Evolutionary conservation across 2,888 invertebrate species (phyloP), one percentile per base, ranked within the genome.

Genomic region (Amorpha juglandis): DNA sequence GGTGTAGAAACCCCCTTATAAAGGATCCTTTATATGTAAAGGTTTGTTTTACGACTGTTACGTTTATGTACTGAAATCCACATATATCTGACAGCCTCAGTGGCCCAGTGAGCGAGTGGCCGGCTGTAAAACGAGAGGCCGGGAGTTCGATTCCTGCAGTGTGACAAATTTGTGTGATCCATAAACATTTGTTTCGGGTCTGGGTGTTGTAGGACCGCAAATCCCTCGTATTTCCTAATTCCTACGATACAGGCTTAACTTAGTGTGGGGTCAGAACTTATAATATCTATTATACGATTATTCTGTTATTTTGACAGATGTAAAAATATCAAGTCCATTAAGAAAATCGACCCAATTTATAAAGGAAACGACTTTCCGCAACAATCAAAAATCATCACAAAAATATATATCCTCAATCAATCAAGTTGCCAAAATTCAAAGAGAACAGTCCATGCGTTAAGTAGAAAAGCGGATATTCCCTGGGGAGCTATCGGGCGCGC

Each of bases 401-500:
- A 58, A 42, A 38, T 19, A 58, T 11, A 19, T 19, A 42, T 58
- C 58, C 58, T 42, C 58, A 58, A 58, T 38, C 38, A 38, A 12
- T 58, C 58, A 58, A 42, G 55, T 55, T 55, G 58, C 38, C 58
- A 42, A 58, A 53, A 42, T 19, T 58, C 58, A 58, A 58, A 58
- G 58, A 42, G 19, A 58, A 8, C 33, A 12, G 14, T 52, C 33
- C 55, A 38, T 58, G 14, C 55, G 35, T 38, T 38, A 38, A 19
- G 38, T 58, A 48, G 27, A 38, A 51, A 63, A 63, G 76, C 76
- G 81, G 79, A 77, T 77, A 75, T 79, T 79, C 76, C 58, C 58
- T 58, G 12, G 58, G 58, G 58, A 58, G 38, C 58, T 85, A 85
- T 82, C 75, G 72, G 71, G 78, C 77, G 80, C 82, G 83, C 83